These are phyloP conservation scores for Rhinogobio ventralis DNA, from an alignment of 2,797 vertebrate genomes.

Conservation along the genomic window DNA sequence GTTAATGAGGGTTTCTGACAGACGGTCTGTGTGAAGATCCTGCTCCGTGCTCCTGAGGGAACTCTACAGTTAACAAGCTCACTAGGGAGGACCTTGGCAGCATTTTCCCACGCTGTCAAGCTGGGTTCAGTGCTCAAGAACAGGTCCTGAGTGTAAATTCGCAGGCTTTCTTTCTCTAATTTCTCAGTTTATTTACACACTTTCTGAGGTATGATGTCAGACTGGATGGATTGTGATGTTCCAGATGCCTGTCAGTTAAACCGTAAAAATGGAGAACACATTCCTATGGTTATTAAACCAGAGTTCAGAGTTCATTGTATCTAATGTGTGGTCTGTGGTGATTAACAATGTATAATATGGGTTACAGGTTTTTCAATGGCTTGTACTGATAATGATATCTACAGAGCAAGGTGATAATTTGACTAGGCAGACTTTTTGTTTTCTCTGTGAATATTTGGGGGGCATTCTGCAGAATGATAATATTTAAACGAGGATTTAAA, in stretches of 20 bases:
- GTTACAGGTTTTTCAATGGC: background rate
- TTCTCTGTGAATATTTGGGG: background rate
- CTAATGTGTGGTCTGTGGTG: background rate
- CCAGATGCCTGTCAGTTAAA: background rate
- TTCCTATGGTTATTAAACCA: background rate
- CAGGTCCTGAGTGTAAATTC: constrained; percentile 7
- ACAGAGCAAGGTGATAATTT: background rate
- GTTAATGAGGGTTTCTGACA: constrained; percentile 53
- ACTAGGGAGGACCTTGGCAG: constrained; percentile 52
- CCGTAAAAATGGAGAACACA: background rate
- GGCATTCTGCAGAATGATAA: background rate
- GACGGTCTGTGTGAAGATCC: constrained; percentile 45
- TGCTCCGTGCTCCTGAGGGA: constrained; percentile 39
- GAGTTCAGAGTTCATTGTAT: background rate
- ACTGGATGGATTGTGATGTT: background rate
- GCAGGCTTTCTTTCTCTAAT: constrained; percentile 3
- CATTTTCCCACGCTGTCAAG: constrained; percentile 60
- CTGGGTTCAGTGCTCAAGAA: constrained; percentile 26
- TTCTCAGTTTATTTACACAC: constrained; percentile 18
- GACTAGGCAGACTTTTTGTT: too few species aligned
- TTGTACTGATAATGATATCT: background rate
- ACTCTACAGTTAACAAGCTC: constrained; percentile 49
- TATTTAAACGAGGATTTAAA: too few species aligned
- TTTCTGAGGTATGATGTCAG: background rate
- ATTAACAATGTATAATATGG: background rate